Conservation (phyloP, 2,888 invertebrate genomes). For the Ectemnius continuus region DNA sequence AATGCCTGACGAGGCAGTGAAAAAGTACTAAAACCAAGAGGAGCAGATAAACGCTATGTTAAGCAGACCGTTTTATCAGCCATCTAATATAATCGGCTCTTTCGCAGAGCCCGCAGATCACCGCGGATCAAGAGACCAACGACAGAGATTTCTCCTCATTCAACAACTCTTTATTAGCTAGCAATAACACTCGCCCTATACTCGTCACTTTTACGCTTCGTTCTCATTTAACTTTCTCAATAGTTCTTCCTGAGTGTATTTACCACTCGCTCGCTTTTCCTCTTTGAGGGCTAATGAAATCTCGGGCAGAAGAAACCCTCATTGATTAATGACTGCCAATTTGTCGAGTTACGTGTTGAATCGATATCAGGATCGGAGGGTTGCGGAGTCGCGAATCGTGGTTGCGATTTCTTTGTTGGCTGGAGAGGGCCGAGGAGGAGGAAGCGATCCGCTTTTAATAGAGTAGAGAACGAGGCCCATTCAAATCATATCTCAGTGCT, state of each 20-base stretch:
- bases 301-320: not conserved
- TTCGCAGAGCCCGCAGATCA: slow-evolving; percentile 61
- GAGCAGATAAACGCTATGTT: slow-evolving; percentile 78
- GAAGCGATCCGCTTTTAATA: slow-evolving; percentile 15
- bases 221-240: too few species aligned
- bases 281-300: too few species aligned
- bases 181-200: slow-evolving; percentile 16
- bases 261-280: too few species aligned
- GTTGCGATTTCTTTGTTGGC: not conserved
- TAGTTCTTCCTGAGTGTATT: too few species aligned
- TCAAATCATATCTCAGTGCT: slow-evolving; percentile 31
- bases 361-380: too few species aligned
- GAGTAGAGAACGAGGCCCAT: slow-evolving; percentile 15
- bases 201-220: too few species aligned
- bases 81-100: slow-evolving; percentile 77
- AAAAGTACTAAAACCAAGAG: slow-evolving; percentile 77
- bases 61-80: slow-evolving; percentile 77
- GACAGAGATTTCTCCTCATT: slow-evolving; percentile 47
- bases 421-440: not conserved
- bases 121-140: slow-evolving; percentile 59
- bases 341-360: too few species aligned
- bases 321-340: too few species aligned
- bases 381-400: too few species aligned
- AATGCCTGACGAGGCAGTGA: slow-evolving; percentile 78
- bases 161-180: slow-evolving; percentile 29